A percentile compares a stretch with the other conserved stretches of the same genome.
These are phyloP conservation scores for Fundulus diaphanus DNA, from an alignment of 2,797 vertebrate species.

Conservation along the genomic window DNA sequence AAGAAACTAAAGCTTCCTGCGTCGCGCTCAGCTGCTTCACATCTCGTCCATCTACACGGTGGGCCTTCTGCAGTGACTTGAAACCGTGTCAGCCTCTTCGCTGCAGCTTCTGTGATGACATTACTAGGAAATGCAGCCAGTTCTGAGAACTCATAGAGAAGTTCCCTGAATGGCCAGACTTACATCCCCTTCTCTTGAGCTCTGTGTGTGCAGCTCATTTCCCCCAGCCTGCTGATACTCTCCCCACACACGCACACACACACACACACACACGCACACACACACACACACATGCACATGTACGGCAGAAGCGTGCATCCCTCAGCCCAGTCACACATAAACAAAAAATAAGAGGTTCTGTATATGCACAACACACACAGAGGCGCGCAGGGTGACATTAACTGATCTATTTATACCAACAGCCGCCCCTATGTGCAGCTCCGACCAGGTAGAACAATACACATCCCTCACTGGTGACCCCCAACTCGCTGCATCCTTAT, in stretches of 20 bases:
- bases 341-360: constrained; percentile 1
- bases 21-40: neutral
- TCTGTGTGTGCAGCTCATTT: constrained; percentile 38
- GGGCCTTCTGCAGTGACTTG: neutral
- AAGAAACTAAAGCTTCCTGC: neutral
- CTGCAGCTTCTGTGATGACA: constrained; percentile 61
- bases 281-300: neutral
- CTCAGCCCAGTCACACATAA: neutral
- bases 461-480: constrained; percentile 14
- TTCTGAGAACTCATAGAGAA: constrained; percentile 79
- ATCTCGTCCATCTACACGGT: constrained; percentile 5
- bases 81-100: constrained; percentile 32
- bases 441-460: constrained; percentile 21
- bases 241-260: constrained; percentile 6
- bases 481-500: constrained; percentile 4
- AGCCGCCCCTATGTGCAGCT: constrained; percentile 33
- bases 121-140: constrained; percentile 77
- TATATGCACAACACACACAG: constrained; percentile 26
- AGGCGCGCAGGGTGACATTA: constrained; percentile 39
- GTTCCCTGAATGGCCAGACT: constrained; percentile 83
- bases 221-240: constrained; percentile 24
- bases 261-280: constrained; percentile 3
- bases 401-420: constrained; percentile 53
- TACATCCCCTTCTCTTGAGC: constrained; percentile 71
- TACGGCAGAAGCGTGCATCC: neutral